A percentile compares a stretch with the other conserved stretches of the same genome.
Conservation (phyloP, 2,888 invertebrate genomes). For the Ephialtes manifestator region DNA sequence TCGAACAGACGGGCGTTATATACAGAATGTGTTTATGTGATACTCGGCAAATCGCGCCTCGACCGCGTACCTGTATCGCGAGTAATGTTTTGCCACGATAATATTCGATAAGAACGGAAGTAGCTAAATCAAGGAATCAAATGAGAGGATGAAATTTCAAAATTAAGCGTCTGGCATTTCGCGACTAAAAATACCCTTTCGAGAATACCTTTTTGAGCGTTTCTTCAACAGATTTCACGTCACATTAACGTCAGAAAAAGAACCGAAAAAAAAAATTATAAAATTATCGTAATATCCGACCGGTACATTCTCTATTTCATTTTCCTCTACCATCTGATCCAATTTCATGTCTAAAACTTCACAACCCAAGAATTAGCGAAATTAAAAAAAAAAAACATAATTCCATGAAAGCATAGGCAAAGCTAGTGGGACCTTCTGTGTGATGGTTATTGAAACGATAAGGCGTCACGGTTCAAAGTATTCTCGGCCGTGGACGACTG, state of each 20-base stretch:
- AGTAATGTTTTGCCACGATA: slow-evolving; percentile 8
- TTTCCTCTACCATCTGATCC: not conserved
- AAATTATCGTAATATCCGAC: not conserved
- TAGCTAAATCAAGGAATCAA: not conserved
- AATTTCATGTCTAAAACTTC: not conserved
- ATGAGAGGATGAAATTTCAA: not conserved
- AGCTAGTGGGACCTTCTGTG: slow-evolving; percentile 46
- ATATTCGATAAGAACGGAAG: slow-evolving; percentile 31
- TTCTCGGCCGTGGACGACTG: slow-evolving; percentile 57
- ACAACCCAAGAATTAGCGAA: not conserved
- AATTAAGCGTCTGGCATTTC: not conserved
- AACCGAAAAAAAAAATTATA: not conserved
- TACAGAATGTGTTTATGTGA: not conserved
- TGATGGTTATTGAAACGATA: slow-evolving; percentile 68
- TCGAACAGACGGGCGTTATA: slow-evolving; percentile 1
- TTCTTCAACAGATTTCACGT: not conserved
- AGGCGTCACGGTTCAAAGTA: slow-evolving; percentile 70
- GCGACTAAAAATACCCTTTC: not conserved
- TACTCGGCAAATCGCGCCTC: slow-evolving; percentile 3
- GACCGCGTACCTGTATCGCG: not conserved
- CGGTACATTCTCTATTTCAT: not conserved
- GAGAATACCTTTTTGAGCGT: too few species aligned
- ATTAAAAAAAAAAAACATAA: not conserved
- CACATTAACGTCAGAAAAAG: not conserved
- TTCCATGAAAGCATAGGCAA: slow-evolving; percentile 20